A percentile compares a stretch with the other conserved stretches of the same genome.
Conservation (phyloP, 37 sponge, comb jelly and placozoan species). For the Halisarca cf. caerulea region DNA sequence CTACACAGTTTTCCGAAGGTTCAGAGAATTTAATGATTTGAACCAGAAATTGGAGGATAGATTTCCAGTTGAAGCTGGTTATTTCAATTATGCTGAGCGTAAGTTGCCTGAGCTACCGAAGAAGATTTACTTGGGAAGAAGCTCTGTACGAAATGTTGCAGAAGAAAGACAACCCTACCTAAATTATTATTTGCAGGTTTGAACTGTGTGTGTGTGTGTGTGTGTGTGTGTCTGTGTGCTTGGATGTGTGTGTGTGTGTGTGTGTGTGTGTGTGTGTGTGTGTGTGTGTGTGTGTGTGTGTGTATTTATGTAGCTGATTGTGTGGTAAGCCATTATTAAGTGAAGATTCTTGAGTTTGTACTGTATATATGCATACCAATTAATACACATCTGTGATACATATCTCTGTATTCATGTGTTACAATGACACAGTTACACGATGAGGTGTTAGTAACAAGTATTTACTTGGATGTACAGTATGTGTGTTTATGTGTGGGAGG, state of each 20-base stretch:
- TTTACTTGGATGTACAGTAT: no score
- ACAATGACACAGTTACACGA: no score
- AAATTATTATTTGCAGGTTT: slow-evolving; percentile 67
- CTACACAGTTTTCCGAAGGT: slow-evolving; percentile 78
- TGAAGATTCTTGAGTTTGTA: no score
- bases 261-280: slow-evolving; percentile 21
- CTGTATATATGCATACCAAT: no score
- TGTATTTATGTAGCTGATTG: no score
- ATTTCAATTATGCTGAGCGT: slow-evolving; percentile 57
- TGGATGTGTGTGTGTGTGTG: slow-evolving; percentile 19
- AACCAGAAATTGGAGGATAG: slow-evolving; percentile 62
- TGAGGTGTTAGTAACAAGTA: no score
- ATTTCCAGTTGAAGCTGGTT: slow-evolving; percentile 83
- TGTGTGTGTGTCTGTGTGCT: neutral
- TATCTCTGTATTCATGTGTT: no score
- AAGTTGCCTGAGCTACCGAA: slow-evolving; percentile 72
- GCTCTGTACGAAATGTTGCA: slow-evolving; percentile 81
- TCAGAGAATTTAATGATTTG: slow-evolving; percentile 78
- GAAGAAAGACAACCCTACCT: slow-evolving; percentile 74
- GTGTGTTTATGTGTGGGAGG: no score
- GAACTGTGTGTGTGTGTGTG: neutral
- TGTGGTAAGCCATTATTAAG: no score
- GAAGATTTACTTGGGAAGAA: slow-evolving; percentile 75
- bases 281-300: neutral
- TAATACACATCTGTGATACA: no score